Conservation (phyloP, 2,888 invertebrate genomes). For the Troides aeacus region DNA sequence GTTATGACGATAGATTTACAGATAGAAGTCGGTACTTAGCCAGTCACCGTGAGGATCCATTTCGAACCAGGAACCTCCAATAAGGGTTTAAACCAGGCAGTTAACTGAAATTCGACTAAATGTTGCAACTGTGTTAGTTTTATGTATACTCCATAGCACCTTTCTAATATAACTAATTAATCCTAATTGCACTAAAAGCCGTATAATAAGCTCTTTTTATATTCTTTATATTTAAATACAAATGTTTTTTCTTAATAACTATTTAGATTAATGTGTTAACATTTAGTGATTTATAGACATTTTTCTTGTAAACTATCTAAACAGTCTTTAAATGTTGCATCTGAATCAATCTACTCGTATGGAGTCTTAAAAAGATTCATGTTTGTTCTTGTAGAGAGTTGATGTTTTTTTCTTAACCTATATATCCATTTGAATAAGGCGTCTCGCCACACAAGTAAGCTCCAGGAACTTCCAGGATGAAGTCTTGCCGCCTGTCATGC, state of each 20-base stretch:
- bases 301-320: background rate
- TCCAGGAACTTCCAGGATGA: slow-evolving; percentile 6
- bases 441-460: background rate
- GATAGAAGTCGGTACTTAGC: too few relatives aligned
- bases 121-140: background rate
- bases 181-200: slow-evolving; percentile 35
- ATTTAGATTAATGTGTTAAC: slow-evolving; percentile 13
- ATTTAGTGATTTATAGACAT: slow-evolving; percentile 1
- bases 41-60: too few relatives aligned
- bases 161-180: slow-evolving; percentile 27
- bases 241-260: slow-evolving; percentile 14
- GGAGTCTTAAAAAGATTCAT: slow-evolving; percentile 2
- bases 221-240: slow-evolving; percentile 10
- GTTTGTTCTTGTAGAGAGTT: background rate
- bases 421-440: background rate
- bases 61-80: too few relatives aligned
- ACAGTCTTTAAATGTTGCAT: too few relatives aligned
- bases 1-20: too few relatives aligned
- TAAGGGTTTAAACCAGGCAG: background rate
- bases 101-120: slow-evolving; percentile 10
- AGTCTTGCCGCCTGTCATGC: slow-evolving; percentile 16
- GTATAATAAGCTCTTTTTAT: slow-evolving; percentile 24
- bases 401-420: too few relatives aligned
- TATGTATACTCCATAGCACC: background rate
- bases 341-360: background rate